phyloP scores from a whole-genome alignment of 2,113 vertebrate genomes.

The Sakesphorus luctuosus region DNA sequence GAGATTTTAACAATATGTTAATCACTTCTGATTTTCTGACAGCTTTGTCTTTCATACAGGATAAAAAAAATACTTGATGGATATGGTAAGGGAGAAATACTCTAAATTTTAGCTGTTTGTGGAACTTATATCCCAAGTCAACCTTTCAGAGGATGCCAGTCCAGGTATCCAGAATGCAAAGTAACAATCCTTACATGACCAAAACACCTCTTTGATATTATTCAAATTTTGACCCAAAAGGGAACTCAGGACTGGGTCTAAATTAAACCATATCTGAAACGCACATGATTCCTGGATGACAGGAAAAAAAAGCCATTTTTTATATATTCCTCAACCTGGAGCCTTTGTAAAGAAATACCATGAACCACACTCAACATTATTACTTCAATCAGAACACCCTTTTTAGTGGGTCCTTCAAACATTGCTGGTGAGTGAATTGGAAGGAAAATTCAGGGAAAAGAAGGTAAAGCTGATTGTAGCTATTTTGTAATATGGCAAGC shows the following conservation, averaged over 20 bases:
- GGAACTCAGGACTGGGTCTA: not conserved
- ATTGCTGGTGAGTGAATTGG: not conserved
- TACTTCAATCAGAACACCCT: not conserved
- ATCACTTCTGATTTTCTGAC: not conserved
- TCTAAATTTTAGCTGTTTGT: not conserved
- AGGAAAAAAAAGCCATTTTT: not conserved
- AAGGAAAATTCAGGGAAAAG: not conserved
- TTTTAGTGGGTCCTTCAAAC: not conserved
- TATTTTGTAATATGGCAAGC: not conserved
- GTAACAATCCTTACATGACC: not conserved
- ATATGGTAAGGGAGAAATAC: not conserved
- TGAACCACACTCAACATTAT: not conserved
- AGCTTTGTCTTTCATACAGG: not conserved
- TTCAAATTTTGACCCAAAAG: not conserved
- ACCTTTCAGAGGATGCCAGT: not conserved
- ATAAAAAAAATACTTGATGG: not conserved
- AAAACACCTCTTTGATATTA: not conserved
- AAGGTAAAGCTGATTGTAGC: not conserved
- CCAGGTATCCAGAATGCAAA: not conserved
- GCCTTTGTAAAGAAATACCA: not conserved
- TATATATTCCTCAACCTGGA: not conserved
- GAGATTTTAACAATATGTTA: conserved; percentile 22
- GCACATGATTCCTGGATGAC: not conserved
- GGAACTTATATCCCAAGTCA: not conserved
- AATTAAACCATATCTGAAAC: not conserved